Percentiles rank a stretch among this genome's conserved stretches.
phyloP scores from a whole-genome alignment of 2,888 invertebrate genomes.

The Atherix ibis region DNA sequence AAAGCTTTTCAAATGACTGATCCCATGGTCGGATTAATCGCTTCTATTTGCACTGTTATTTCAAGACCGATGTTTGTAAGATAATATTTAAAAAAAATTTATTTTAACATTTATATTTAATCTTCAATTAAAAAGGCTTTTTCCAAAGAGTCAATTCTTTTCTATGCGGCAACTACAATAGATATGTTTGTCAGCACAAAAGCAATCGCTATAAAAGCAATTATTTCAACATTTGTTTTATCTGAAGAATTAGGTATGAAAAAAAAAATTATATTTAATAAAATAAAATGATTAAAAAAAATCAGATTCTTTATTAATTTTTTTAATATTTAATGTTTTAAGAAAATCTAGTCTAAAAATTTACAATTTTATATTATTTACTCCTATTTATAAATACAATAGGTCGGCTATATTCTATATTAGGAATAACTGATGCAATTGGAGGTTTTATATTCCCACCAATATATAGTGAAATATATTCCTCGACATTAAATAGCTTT shows the following conservation, averaged over 20 bases:
- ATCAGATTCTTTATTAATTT: neutral
- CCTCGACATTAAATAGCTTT: conserved; percentile 23
- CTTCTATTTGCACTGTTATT: conserved; percentile 22
- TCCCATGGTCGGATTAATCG: conserved; percentile 26
- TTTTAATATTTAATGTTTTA: neutral
- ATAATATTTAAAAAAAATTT: conserved; percentile 3
- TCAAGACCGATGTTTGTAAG: conserved; percentile 28
- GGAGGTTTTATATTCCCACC: conserved; percentile 28
- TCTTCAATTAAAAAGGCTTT: conserved; percentile 19
- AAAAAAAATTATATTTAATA: neutral
- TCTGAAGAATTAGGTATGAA: conserved; percentile 26
- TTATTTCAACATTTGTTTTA: conserved; percentile 28
- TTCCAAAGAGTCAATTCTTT: conserved; percentile 20
- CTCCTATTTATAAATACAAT: neutral
- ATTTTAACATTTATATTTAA: neutral
- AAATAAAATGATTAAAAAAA: too few relatives aligned
- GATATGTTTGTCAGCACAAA: conserved; percentile 29
- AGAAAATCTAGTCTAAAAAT: neutral
- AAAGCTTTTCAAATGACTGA: conserved; percentile 26
- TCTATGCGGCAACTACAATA: conserved; percentile 24
- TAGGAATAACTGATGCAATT: conserved; percentile 29
- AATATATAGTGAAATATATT: conserved; percentile 26
- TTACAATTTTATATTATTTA: too few relatives aligned
- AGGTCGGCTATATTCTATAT: conserved; percentile 19
- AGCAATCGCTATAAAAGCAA: conserved; percentile 28